These are phyloP conservation scores for Rhinolophus ferrumequinum DNA, from an alignment of 2,113 vertebrate species.

Conservation along the genomic window DNA sequence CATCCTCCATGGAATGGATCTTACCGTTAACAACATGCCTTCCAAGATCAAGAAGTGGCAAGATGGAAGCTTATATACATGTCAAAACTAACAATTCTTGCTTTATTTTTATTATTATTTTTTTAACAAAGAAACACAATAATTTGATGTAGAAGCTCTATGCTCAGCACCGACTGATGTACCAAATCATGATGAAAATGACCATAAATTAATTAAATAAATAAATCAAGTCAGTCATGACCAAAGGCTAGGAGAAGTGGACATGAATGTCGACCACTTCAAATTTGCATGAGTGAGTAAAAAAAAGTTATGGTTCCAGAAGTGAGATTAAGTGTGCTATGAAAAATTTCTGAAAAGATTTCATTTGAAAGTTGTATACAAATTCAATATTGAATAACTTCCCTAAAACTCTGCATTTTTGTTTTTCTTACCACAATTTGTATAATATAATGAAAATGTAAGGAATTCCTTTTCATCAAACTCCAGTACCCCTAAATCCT, in stretches of 20 bases:
- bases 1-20: background rate
- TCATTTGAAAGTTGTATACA: slow-evolving; percentile 38
- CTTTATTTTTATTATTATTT: background rate
- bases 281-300: slow-evolving; percentile 27
- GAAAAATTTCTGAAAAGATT: slow-evolving; percentile 43
- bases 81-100: slow-evolving; percentile 20
- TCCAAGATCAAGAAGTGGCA: slow-evolving; percentile 26
- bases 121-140: slow-evolving; percentile 41
- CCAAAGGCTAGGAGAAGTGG: slow-evolving; percentile 52
- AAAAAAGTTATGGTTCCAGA: slow-evolving; percentile 54
- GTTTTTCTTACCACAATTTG: slow-evolving; percentile 39
- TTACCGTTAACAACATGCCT: slow-evolving; percentile 34
- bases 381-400: slow-evolving; percentile 47
- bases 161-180: background rate
- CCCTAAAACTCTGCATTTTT: slow-evolving; percentile 30
- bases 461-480: slow-evolving; percentile 45
- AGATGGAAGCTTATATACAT: background rate
- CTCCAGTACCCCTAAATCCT: background rate
- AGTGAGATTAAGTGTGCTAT: slow-evolving; percentile 28
- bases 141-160: slow-evolving; percentile 21
- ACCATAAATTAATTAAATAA: slow-evolving; percentile 28
- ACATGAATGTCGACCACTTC: background rate
- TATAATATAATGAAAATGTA: slow-evolving; percentile 52
- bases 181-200: slow-evolving; percentile 49
- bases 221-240: slow-evolving; percentile 26